phyloP scores from a whole-genome alignment of 2,888 invertebrate genomes.

The Andricus quercusramuli region DNA sequence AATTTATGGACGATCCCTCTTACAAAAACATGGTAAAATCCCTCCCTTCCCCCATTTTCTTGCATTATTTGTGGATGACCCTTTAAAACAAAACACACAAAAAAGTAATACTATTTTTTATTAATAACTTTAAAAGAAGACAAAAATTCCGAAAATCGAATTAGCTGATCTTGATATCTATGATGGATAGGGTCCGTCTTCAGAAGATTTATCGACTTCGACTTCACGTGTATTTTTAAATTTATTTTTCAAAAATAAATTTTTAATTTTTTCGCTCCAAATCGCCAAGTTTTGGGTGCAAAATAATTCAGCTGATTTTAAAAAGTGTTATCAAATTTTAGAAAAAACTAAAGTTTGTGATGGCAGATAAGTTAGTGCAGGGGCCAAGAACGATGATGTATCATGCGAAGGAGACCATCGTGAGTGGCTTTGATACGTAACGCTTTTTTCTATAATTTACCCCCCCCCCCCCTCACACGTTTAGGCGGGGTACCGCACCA shows the following conservation, averaged over 20 bases:
- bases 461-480: too few relatives aligned
- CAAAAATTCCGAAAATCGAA: neutral
- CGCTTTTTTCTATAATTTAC: too few relatives aligned
- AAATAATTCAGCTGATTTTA: neutral
- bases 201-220: neutral
- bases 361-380: slow-evolving; percentile 49
- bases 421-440: slow-evolving; percentile 55
- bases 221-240: neutral
- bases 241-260: neutral
- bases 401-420: slow-evolving; percentile 66
- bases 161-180: neutral
- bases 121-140: neutral
- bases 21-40: too few relatives aligned
- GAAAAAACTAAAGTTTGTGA: neutral
- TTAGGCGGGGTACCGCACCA: too few relatives aligned
- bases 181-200: neutral
- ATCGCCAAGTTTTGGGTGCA: neutral
- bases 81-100: neutral
- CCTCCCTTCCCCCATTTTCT: too few relatives aligned
- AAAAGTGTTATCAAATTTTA: neutral
- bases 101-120: neutral
- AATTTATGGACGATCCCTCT: too few relatives aligned
- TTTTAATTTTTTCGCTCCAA: neutral
- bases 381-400: slow-evolving; percentile 55
- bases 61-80: too few relatives aligned